These are phyloP conservation scores for Sebastes goodei DNA, from an alignment of 2,797 vertebrate species.

Conservation along the genomic window DNA sequence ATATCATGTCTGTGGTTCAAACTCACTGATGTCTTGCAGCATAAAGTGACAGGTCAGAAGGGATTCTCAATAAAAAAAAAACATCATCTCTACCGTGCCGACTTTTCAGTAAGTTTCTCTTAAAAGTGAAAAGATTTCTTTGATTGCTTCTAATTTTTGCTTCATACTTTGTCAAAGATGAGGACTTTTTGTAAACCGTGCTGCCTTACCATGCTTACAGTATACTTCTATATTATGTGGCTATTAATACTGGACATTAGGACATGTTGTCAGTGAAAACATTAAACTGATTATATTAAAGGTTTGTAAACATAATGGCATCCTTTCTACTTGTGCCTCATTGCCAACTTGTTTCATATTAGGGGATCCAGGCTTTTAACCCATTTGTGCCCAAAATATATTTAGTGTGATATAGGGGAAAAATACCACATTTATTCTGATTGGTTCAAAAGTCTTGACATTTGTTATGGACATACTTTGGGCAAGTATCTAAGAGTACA, in stretches of 20 bases:
- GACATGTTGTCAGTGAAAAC: background rate
- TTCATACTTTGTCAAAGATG: slow-evolving; percentile 4
- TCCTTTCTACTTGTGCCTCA: background rate
- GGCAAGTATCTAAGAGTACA: too few relatives aligned
- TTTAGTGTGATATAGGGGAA: too few relatives aligned
- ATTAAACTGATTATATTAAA: slow-evolving; percentile 33
- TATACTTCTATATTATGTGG: slow-evolving; percentile 23
- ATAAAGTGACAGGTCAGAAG: background rate
- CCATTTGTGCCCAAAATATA: too few relatives aligned
- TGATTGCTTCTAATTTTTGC: slow-evolving; percentile 1
- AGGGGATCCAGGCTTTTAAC: background rate
- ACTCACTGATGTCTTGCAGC: background rate
- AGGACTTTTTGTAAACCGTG: slow-evolving; percentile 13
- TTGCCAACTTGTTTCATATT: background rate
- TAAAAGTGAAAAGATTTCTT: background rate
- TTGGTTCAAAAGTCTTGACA: too few relatives aligned
- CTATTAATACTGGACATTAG: slow-evolving; percentile 8
- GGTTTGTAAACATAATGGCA: background rate
- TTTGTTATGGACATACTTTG: too few relatives aligned
- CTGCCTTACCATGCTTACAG: slow-evolving; percentile 39
- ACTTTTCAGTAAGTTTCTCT: background rate
- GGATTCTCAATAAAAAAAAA: background rate
- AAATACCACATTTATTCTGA: too few relatives aligned
- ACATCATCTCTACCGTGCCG: background rate
- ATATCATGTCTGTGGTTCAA: background rate